Conservation (phyloP, 2,888 invertebrate genomes). For the Uropetala carovei region DNA sequence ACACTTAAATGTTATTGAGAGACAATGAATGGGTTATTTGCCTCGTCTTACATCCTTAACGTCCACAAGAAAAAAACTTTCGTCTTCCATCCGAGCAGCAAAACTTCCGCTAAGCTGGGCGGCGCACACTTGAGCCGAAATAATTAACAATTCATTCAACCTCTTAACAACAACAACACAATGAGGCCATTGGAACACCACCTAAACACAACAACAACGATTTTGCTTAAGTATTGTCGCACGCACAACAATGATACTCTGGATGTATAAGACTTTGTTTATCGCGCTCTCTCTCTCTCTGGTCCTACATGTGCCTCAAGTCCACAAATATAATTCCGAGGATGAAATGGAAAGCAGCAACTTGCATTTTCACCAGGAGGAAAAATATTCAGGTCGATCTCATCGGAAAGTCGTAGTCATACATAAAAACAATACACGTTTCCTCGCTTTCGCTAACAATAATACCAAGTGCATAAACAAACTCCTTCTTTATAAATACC, state of each 20-base stretch:
- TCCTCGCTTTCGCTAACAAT: no score
- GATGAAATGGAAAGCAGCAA: neutral
- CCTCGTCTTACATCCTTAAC: neutral
- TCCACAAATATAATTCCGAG: neutral
- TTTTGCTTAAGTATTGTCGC: constrained; percentile 56
- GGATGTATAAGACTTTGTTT: neutral
- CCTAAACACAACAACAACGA: constrained; percentile 58
- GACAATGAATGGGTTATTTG: neutral
- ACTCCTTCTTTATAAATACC: no score
- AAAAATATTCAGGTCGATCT: neutral
- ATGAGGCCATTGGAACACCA: constrained; percentile 44
- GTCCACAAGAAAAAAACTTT: neutral
- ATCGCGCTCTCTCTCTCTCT: neutral
- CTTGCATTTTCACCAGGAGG: neutral
- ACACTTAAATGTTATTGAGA: constrained; percentile 34
- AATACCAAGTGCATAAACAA: no score
- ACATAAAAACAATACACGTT: neutral
- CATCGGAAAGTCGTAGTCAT: neutral
- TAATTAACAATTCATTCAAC: constrained; percentile 2
- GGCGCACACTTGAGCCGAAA: neutral
- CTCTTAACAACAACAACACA: constrained; percentile 56
- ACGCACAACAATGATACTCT: constrained; percentile 55
- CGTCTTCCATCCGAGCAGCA: neutral
- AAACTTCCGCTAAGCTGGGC: neutral
- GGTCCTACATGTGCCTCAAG: neutral